Percentiles rank a stretch among this genome's conserved stretches.
These are phyloP conservation scores for Silurus aristotelis DNA, from an alignment of 2,797 vertebrate species.

Conservation along the genomic window DNA sequence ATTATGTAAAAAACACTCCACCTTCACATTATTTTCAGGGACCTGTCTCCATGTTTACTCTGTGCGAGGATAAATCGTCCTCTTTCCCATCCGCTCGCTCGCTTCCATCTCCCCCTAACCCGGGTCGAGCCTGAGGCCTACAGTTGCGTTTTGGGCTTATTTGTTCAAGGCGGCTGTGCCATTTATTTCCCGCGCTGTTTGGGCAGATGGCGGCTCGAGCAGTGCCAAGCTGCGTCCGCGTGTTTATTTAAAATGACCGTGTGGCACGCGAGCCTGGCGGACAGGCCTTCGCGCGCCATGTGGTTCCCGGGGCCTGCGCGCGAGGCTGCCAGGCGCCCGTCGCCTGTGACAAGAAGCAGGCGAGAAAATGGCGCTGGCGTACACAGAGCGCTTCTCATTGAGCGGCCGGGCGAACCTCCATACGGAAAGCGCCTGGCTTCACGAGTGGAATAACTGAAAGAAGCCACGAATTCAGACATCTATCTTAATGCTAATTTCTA, in stretches of 20 bases:
- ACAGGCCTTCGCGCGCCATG: conserved; percentile 49
- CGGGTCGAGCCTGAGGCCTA: conserved; percentile 41
- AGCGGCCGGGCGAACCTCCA: conserved; percentile 27
- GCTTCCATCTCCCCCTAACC: conserved; percentile 23
- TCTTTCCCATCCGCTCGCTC: neutral
- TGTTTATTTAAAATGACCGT: conserved; percentile 67
- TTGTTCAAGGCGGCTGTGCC: conserved; percentile 66
- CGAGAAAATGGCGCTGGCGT: conserved; percentile 41
- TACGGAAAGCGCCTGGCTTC: conserved; percentile 45
- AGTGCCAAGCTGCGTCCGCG: conserved; percentile 53
- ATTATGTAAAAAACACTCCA: conserved; percentile 31
- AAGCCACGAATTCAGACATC: conserved; percentile 33
- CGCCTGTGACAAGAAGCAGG: conserved; percentile 58
- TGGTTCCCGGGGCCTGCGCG: conserved; percentile 56
- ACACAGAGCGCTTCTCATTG: conserved; percentile 6
- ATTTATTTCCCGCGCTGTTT: conserved; percentile 69
- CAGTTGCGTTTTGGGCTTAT: conserved; percentile 65
- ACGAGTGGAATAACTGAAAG: conserved; percentile 49
- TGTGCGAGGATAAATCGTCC: conserved; percentile 53
- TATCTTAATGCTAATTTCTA: conserved; percentile 34
- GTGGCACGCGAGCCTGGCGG: conserved; percentile 49
- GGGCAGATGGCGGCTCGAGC: conserved; percentile 58
- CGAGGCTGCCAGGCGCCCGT: conserved; percentile 47
- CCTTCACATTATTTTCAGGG: conserved; percentile 44
- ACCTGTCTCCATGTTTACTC: conserved; percentile 56